phyloP scores from a whole-genome alignment of 1,140 invertebrate genomes.

The Drosophila lacteicornis region DNA sequence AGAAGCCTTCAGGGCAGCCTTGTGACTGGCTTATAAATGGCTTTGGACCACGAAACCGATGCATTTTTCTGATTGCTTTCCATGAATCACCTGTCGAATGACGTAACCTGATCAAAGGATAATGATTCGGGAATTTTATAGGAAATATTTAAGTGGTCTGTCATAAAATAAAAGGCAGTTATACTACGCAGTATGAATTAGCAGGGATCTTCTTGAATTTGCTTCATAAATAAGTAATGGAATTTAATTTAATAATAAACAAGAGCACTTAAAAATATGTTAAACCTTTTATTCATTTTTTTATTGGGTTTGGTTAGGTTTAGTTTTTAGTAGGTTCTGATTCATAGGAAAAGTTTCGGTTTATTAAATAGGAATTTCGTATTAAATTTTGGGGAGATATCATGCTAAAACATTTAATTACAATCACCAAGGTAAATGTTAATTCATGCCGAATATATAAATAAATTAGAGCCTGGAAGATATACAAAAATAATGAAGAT shows the following conservation, averaged over 20 bases:
- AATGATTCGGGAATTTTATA: constrained; percentile 11
- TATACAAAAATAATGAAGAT: not conserved
- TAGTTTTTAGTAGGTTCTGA: not conserved
- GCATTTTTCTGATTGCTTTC: constrained; percentile 44
- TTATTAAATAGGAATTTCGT: not conserved
- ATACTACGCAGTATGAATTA: not conserved
- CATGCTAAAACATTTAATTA: constrained; percentile 8
- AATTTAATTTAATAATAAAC: not conserved
- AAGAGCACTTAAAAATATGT: not conserved
- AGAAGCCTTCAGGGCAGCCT: constrained; percentile 26
- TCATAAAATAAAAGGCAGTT: constrained; percentile 1
- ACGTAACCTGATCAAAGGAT: constrained; percentile 26
- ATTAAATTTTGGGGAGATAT: not conserved
- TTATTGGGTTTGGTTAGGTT: not conserved
- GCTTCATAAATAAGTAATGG: not conserved
- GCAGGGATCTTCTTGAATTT: not conserved
- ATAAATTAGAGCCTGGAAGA: not conserved
- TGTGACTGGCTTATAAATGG: constrained; percentile 46
- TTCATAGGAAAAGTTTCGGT: no score
- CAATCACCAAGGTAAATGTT: not conserved
- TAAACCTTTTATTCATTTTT: not conserved
- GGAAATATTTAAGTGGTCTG: not conserved
- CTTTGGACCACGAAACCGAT: constrained; percentile 47
- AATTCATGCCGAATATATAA: constrained; percentile 16
- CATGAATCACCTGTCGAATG: constrained; percentile 41